Evolutionary conservation across 2,797 vertebrate genomes (phyloP), one percentile per base, ranked within the genome.

Genomic region (Threskiornis aethiopicus): DNA sequence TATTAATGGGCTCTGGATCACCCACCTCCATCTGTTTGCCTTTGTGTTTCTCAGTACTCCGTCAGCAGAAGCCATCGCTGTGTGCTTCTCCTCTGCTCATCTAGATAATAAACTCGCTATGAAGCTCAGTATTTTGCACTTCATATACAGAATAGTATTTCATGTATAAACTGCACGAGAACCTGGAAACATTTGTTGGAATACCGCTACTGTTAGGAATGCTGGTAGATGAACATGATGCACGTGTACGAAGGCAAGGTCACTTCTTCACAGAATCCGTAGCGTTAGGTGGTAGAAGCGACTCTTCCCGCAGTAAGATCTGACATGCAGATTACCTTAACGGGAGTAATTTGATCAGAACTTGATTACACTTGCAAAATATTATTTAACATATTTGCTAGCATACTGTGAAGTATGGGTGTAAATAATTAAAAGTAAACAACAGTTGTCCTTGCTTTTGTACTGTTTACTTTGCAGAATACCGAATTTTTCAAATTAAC

Each of bases 371-470:
- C 89, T 97, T 96, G 81, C 88, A 87, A 92, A 95, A 73, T 89
- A 82, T 61, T 95, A 93, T 92, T 87, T 80, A 88, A 64, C 59
- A 37, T 77, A 82, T 87, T 96, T 96, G 67, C 86, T 66, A 78
- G 86, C 92, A 73, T 76, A 59, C 85, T 89, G 83, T 66, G 80
- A 92, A 80, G 78, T 71, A 64, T 8, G 64, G 89, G 77, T 91
- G 65, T 94, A 96, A 97, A 96, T 95, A 94, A 95, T 93, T 91
- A 83, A 94, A 96, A 95, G 77, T 84, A 97, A 96, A 96, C 86
- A 93, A 82, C 9, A 65, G 59, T 96, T 96, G 93, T 96, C 94
- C 88, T 92, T 97, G 90, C 90, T 96, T 90, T 97, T 95, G 67
- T 96, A 18, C 70, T 89, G 81, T 96, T 96, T 97, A 59, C 83